Base-by-base conservation (phyloP, 2,797 vertebrate genomes). In the Enteromius argenteus region DNA sequence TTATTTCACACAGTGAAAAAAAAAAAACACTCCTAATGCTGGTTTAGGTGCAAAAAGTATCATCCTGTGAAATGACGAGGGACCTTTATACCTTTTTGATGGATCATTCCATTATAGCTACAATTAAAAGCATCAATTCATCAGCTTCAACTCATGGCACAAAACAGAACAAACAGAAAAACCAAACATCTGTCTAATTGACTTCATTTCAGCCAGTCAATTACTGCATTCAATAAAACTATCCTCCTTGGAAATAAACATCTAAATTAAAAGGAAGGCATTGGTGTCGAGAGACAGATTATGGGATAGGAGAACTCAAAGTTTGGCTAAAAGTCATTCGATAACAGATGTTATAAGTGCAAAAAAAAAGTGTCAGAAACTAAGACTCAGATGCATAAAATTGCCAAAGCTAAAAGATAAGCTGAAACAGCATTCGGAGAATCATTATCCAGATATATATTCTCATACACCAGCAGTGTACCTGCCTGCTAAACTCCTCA, bases 1-100 rank as follows among this genome's bases (percentile, higher is more conserved):
- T 71, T 21, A 68, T 82, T 86, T 83, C 84, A 83, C 87, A 87
- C 80, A 81, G 85, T 87, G 85, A 87, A 88, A 79, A 80, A 53
- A 42, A 42, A 44, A 42, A 10, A 39, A 15, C 37, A 17, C 66
- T 78, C 71, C 37, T 73, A 44, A 73, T 68, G 81, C 79, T 79
- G 82, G 84, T 84, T 82, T 75, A 68, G 5, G 3, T n/a, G 21
- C 23, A 58, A 21, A 56, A 73, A 74, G 27, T 79, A 46, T 44
- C 32, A 80, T 21, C 11, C 8, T 62, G 53, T 23, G 56, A 66
- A 75, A 27, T 5, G 27, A 27, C 0, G 0, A 37, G 8, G 21
- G 27, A 72, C n/a, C 72, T 64, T 71, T 58, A 42, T 5, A 58
- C 3, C 0, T 23, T 4, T 14, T 30, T 21, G 42, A 64, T 17